Percentiles rank a stretch among this genome's conserved stretches.
Conservation (phyloP, 2,797 vertebrate genomes). For the Enteromius fasciolatus region DNA sequence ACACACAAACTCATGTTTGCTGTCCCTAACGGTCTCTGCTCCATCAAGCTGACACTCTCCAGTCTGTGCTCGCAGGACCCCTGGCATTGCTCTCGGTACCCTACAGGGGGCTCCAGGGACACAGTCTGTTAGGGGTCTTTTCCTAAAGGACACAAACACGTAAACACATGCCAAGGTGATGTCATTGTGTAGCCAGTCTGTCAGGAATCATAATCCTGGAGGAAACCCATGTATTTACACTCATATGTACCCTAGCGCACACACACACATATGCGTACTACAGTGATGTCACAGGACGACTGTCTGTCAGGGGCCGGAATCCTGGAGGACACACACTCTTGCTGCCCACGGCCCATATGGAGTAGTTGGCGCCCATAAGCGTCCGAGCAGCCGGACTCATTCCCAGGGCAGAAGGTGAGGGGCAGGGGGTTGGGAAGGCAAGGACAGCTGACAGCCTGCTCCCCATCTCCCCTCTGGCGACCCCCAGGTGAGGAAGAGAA, state of each 20-base stretch:
- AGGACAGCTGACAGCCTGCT: slow-evolving; percentile 59
- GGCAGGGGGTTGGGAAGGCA: slow-evolving; percentile 60
- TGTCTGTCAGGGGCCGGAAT: slow-evolving; percentile 63
- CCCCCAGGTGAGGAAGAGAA: slow-evolving; percentile 54
- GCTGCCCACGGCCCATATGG: slow-evolving; percentile 77
- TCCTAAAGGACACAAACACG: slow-evolving; percentile 54
- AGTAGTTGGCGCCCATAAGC: slow-evolving; percentile 81
- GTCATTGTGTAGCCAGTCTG: slow-evolving; percentile 62
- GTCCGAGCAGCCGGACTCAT: slow-evolving; percentile 79
- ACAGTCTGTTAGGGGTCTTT: slow-evolving; percentile 64
- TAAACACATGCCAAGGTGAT: slow-evolving; percentile 55
- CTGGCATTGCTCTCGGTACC: slow-evolving; percentile 64
- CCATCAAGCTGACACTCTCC: slow-evolving; percentile 57
- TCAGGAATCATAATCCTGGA: slow-evolving; percentile 67
- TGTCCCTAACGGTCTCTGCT: slow-evolving; percentile 43
- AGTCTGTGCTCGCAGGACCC: slow-evolving; percentile 61
- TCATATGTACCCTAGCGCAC: slow-evolving; percentile 47
- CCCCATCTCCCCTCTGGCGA: slow-evolving; percentile 48
- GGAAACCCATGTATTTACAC: slow-evolving; percentile 62
- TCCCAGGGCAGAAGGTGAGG: slow-evolving; percentile 85
- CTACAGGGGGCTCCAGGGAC: slow-evolving; percentile 66
- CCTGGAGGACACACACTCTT: slow-evolving; percentile 63
- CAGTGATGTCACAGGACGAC: slow-evolving; percentile 58
- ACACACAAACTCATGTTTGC: slow-evolving; percentile 46
- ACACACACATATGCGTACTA: slow-evolving; percentile 49